These are phyloP conservation scores for Pteronotus mesoamericanus DNA, from an alignment of 2,797 vertebrate genomes.

Conservation along the genomic window DNA sequence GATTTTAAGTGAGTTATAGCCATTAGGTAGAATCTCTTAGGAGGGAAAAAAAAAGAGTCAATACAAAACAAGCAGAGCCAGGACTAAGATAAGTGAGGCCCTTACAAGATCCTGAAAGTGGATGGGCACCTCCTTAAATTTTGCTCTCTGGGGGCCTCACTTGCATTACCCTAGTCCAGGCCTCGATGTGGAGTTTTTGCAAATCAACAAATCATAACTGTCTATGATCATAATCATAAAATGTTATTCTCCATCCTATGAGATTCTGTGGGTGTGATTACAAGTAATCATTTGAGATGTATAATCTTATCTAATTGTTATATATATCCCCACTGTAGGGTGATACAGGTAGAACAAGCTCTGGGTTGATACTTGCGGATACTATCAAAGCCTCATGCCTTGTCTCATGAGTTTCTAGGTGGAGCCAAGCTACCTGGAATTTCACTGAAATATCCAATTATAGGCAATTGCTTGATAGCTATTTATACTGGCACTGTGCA, in stretches of 20 bases:
- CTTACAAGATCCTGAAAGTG: neutral
- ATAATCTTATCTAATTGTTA: neutral
- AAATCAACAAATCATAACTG: neutral
- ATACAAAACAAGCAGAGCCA: neutral
- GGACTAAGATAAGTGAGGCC: neutral
- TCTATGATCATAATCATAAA: neutral
- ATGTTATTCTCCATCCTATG: neutral
- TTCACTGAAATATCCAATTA: neutral
- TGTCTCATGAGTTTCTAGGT: neutral
- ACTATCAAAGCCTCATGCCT: neutral
- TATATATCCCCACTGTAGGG: neutral
- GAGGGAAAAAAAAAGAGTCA: rapidly evolving
- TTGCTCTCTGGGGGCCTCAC: neutral
- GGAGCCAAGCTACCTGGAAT: neutral
- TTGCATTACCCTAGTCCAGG: neutral
- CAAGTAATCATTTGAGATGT: neutral
- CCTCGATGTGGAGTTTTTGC: neutral
- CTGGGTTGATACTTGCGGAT: neutral
- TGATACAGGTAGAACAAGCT: neutral
- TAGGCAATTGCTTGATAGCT: neutral
- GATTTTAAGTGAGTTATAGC: neutral
- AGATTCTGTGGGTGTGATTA: neutral
- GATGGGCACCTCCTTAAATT: neutral
- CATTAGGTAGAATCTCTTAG: neutral
- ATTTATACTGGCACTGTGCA: neutral